Conservation (phyloP, 2,888 invertebrate genomes). For the Dasysyrphus tricinctus region DNA sequence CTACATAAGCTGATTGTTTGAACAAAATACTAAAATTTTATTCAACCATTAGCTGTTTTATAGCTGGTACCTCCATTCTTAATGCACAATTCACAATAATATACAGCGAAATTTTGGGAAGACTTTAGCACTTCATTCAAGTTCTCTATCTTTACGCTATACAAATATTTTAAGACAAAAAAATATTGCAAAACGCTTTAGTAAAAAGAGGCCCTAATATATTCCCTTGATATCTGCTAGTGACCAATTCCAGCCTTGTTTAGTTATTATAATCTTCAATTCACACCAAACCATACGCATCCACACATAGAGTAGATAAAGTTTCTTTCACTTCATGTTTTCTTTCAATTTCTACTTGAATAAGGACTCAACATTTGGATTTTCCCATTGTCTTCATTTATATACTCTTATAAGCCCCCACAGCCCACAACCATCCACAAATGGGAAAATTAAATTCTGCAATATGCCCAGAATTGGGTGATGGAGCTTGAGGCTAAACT, state of each 20-base stretch:
- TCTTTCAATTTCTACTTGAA: constrained; percentile 70
- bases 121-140: too few relatives aligned
- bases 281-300: background rate
- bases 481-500: constrained; percentile 8
- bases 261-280: background rate
- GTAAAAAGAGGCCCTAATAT: too few relatives aligned
- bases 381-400: constrained; percentile 54
- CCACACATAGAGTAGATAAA: constrained; percentile 1
- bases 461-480: constrained; percentile 6
- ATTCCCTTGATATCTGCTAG: background rate
- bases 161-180: too few relatives aligned
- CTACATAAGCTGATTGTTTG: too few relatives aligned
- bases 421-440: constrained; percentile 16
- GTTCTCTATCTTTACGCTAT: too few relatives aligned
- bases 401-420: background rate
- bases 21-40: too few relatives aligned
- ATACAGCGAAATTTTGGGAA: too few relatives aligned
- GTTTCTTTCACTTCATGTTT: constrained; percentile 58
- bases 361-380: constrained; percentile 45
- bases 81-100: too few relatives aligned
- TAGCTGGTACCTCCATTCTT: too few relatives aligned
- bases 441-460: constrained; percentile 47
- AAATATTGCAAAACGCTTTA: too few relatives aligned
- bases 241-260: background rate
- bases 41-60: too few relatives aligned